Percentiles rank a stretch among this genome's conserved stretches.
These are phyloP conservation scores for Drosophila rubida DNA, from an alignment of 2,888 invertebrate species.

Conservation along the genomic window DNA sequence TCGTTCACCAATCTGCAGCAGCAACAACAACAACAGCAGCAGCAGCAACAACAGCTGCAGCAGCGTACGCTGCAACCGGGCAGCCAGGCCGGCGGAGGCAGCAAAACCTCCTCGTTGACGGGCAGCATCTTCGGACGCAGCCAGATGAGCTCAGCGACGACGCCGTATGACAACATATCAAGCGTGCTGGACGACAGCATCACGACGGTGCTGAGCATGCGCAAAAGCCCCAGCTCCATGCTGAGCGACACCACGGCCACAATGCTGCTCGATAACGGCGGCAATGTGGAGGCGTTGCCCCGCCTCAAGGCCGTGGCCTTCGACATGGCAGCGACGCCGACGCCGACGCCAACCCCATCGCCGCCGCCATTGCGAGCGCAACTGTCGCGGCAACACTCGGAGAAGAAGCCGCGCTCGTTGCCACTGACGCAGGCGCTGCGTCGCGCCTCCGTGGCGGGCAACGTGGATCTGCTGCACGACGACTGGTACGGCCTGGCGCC, in stretches of 20 bases:
- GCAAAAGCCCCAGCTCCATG: slow-evolving; percentile 81
- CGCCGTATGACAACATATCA: slow-evolving; percentile 85
- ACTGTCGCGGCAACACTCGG: slow-evolving; percentile 80
- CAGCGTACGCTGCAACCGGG: slow-evolving; percentile 15
- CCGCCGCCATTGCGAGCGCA: slow-evolving; percentile 12
- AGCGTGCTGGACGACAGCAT: slow-evolving; percentile 84
- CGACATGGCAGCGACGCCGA: slow-evolving; percentile 70
- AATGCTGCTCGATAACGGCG: slow-evolving; percentile 64
- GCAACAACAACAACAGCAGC: slow-evolving; percentile 33
- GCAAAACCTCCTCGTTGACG: slow-evolving; percentile 83
- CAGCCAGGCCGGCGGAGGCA: slow-evolving; percentile 34
- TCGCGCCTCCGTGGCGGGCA: slow-evolving; percentile 77
- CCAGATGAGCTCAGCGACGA: slow-evolving; percentile 84
- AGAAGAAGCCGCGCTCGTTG: slow-evolving; percentile 75
- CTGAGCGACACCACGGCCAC: slow-evolving; percentile 83
- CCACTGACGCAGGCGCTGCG: slow-evolving; percentile 74
- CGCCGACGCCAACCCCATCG: slow-evolving; percentile 38
- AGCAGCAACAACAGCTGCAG: slow-evolving; percentile 33
- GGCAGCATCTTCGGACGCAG: slow-evolving; percentile 84
- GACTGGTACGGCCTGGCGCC: slow-evolving; percentile 91
- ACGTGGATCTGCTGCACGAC: slow-evolving; percentile 87
- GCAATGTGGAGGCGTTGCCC: slow-evolving; percentile 25
- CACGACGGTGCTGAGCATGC: slow-evolving; percentile 67
- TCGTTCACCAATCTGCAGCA: slow-evolving; percentile 90
- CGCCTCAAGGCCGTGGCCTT: slow-evolving; percentile 83